phyloP scores from a whole-genome alignment of 1,140 invertebrate genomes.

The Riptortus pedestris region DNA sequence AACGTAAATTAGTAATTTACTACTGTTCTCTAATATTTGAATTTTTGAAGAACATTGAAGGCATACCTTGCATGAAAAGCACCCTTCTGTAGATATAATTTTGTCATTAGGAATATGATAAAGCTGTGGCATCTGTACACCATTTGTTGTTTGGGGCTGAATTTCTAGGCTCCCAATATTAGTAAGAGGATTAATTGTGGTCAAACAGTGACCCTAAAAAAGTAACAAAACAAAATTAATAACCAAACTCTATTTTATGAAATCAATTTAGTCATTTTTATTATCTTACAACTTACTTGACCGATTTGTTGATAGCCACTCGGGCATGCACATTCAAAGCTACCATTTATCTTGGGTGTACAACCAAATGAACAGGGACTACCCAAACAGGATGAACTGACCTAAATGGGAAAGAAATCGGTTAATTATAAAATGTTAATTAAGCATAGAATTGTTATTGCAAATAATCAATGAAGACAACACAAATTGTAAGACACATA shows the following conservation, averaged over 20 bases:
- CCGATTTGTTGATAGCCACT: constrained; percentile 66
- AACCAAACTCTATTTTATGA: neutral
- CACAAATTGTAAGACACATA: too few species aligned
- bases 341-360: constrained; percentile 40
- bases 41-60: too few species aligned
- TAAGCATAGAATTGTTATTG: too few species aligned
- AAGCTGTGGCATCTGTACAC: neutral
- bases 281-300: constrained; percentile 36
- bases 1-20: too few species aligned
- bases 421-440: too few species aligned
- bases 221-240: constrained; percentile 28
- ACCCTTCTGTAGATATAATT: constrained; percentile 76
- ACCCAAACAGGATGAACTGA: constrained; percentile 53
- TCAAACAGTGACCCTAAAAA: constrained; percentile 64
- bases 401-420: constrained; percentile 42
- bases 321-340: constrained; percentile 68
- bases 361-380: constrained; percentile 73
- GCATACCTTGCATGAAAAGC: constrained; percentile 79
- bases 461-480: too few species aligned
- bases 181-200: constrained; percentile 53
- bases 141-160: neutral
- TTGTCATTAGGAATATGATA: constrained; percentile 41
- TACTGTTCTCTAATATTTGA: too few species aligned
- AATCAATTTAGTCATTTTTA: neutral
- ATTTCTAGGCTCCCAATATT: constrained; percentile 5